Percentiles rank a stretch among this genome's conserved stretches.
phyloP scores from a whole-genome alignment of 92 coral and sea anemone species.

The Siderastrea radians region DNA sequence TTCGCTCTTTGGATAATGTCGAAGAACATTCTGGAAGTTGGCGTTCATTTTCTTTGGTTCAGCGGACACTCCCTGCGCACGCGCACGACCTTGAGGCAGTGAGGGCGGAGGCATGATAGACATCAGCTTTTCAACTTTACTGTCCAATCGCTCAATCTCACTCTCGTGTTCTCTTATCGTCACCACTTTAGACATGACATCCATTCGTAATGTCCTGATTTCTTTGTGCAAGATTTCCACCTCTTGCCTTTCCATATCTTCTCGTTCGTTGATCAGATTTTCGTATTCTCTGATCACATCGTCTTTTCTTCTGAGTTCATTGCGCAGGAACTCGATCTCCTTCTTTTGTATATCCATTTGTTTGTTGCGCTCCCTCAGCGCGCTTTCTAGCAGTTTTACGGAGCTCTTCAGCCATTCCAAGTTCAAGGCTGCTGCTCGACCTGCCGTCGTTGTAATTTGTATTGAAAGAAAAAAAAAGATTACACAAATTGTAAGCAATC shows the following conservation, averaged over 20 bases:
- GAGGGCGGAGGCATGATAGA: slow-evolving; percentile 93
- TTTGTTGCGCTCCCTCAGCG: slow-evolving; percentile 93
- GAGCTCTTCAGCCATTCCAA: slow-evolving; percentile 96
- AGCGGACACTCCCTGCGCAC: slow-evolving; percentile 99
- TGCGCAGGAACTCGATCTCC: slow-evolving; percentile 93
- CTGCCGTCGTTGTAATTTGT: slow-evolving; percentile 23
- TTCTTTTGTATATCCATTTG: slow-evolving; percentile 96
- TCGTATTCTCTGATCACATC: slow-evolving; percentile 95
- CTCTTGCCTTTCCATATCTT: slow-evolving; percentile 92
- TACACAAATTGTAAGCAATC: background rate
- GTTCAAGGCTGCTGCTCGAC: slow-evolving; percentile 87
- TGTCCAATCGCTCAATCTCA: slow-evolving; percentile 85
- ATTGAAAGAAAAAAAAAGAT: background rate
- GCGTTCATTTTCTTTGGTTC: slow-evolving; percentile 79
- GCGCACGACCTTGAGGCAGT: slow-evolving; percentile 82
- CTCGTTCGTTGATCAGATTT: slow-evolving; percentile 86
- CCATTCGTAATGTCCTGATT: slow-evolving; percentile 81
- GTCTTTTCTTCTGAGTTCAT: slow-evolving; percentile 94
- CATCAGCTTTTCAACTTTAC: slow-evolving; percentile 96
- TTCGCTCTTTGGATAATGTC: slow-evolving; percentile 73
- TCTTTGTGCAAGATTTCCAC: slow-evolving; percentile 88
- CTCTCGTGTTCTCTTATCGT: slow-evolving; percentile 95
- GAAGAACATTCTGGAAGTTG: slow-evolving; percentile 41
- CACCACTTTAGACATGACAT: slow-evolving; percentile 91
- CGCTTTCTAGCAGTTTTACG: slow-evolving; percentile 87